phyloP scores from a whole-genome alignment of 2,888 invertebrate genomes.

The Synergus itoensis region DNA sequence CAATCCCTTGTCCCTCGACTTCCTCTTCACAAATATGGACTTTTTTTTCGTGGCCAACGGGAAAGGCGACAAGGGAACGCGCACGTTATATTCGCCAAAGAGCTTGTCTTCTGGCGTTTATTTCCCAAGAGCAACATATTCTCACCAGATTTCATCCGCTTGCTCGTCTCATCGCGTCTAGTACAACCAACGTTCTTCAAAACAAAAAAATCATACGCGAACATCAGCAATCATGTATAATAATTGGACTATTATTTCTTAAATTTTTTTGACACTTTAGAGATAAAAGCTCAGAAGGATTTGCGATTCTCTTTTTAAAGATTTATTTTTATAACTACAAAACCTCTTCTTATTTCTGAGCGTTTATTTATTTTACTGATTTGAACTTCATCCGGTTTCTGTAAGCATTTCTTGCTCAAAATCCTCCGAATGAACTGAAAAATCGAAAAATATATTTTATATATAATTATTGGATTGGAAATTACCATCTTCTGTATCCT shows the following conservation, averaged over 20 bases:
- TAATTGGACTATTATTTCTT: neutral
- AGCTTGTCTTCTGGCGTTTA: conserved; percentile 67
- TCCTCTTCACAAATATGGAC: conserved; percentile 44
- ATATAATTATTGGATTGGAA: too few species aligned
- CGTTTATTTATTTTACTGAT: neutral
- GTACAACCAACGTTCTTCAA: conserved; percentile 26
- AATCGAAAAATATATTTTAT: neutral
- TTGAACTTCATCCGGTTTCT: neutral
- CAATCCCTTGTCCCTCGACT: conserved; percentile 36
- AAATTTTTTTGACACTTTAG: neutral
- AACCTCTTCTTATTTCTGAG: neutral
- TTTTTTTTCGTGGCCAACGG: conserved; percentile 53
- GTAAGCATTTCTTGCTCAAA: neutral
- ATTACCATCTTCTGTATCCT: neutral
- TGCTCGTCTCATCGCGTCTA: conserved; percentile 29
- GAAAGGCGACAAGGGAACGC: conserved; percentile 59
- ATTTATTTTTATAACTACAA: neutral
- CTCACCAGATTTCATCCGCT: conserved; percentile 57
- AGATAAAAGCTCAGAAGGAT: neutral
- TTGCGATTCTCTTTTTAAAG: neutral
- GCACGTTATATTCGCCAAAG: conserved; percentile 59
- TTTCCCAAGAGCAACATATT: conserved; percentile 70
- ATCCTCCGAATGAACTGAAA: neutral
- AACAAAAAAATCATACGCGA: conserved; percentile 7
- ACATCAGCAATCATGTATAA: conserved; percentile 23